phyloP scores from a whole-genome alignment of 2,888 invertebrate species.

The Subacronicta megacephala region DNA sequence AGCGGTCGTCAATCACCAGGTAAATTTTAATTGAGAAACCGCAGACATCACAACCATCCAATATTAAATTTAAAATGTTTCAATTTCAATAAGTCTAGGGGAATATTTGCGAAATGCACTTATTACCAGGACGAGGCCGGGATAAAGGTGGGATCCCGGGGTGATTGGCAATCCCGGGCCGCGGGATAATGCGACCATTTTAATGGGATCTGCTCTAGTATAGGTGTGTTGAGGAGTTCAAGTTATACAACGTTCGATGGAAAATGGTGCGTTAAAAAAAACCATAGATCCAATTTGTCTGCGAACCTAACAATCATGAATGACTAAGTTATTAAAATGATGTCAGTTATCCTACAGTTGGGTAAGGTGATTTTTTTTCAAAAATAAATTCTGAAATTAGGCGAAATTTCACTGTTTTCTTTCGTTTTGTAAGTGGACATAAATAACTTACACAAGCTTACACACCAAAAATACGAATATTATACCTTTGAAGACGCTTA shows the following conservation, averaged over 20 bases:
- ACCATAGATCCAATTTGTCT: too few relatives aligned
- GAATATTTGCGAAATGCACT: slow-evolving; percentile 67
- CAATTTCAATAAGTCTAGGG: slow-evolving; percentile 52
- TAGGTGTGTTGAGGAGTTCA: slow-evolving; percentile 42
- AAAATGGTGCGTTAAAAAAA: not conserved
- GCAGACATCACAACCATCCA: slow-evolving; percentile 22
- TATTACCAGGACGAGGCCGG: slow-evolving; percentile 65
- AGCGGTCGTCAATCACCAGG: slow-evolving; percentile 24
- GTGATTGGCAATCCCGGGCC: slow-evolving; percentile 80
- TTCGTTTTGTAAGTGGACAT: too few relatives aligned
- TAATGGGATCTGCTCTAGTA: slow-evolving; percentile 63
- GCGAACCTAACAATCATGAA: too few relatives aligned
- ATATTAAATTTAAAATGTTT: slow-evolving; percentile 46
- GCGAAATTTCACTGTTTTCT: too few relatives aligned
- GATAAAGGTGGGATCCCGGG: slow-evolving; percentile 75
- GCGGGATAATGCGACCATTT: slow-evolving; percentile 73
- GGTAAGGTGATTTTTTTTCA: too few relatives aligned
- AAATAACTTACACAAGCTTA: too few relatives aligned
- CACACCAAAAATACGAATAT: too few relatives aligned
- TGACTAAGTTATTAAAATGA: too few relatives aligned
- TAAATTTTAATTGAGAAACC: slow-evolving; percentile 24
- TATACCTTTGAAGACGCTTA: too few relatives aligned
- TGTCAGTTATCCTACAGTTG: too few relatives aligned
- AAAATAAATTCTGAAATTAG: too few relatives aligned
- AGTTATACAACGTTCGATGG: not conserved